phyloP scores from a whole-genome alignment of 1,140 invertebrate genomes.

The Grapholita molesta region DNA sequence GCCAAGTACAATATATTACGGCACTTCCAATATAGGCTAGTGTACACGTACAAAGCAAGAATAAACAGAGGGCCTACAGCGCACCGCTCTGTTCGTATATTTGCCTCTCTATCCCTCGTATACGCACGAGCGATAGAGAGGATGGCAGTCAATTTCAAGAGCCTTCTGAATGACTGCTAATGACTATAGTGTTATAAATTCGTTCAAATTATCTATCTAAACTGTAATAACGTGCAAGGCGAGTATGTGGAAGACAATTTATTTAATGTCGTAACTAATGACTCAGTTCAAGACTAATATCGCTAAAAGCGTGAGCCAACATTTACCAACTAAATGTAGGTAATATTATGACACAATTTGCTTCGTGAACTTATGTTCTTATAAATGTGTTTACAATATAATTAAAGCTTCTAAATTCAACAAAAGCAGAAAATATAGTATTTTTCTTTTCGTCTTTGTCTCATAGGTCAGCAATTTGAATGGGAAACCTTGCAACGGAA shows the following conservation, averaged over 20 bases:
- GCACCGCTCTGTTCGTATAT: too few relatives aligned
- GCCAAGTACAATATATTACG: background rate
- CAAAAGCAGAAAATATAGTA: too few relatives aligned
- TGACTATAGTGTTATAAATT: background rate
- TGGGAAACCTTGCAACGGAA: too few relatives aligned
- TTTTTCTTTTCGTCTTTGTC: too few relatives aligned
- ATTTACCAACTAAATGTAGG: background rate
- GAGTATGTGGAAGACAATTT: background rate
- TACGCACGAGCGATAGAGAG: too few relatives aligned
- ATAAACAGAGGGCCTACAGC: too few relatives aligned
- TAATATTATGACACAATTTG: background rate
- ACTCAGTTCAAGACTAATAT: background rate
- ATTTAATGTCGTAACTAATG: constrained; percentile 2
- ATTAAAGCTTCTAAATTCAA: background rate
- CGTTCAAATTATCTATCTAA: background rate
- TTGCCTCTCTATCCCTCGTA: too few relatives aligned
- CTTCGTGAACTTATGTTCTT: background rate
- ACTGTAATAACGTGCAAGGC: background rate
- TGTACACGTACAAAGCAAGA: background rate
- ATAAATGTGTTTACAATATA: background rate
- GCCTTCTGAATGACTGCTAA: background rate
- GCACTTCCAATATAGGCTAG: background rate
- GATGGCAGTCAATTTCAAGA: too few relatives aligned
- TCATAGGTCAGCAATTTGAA: too few relatives aligned
- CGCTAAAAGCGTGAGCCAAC: background rate